These are phyloP conservation scores for Polyodon spathula DNA, from an alignment of 2,113 vertebrate genomes.

Conservation along the genomic window DNA sequence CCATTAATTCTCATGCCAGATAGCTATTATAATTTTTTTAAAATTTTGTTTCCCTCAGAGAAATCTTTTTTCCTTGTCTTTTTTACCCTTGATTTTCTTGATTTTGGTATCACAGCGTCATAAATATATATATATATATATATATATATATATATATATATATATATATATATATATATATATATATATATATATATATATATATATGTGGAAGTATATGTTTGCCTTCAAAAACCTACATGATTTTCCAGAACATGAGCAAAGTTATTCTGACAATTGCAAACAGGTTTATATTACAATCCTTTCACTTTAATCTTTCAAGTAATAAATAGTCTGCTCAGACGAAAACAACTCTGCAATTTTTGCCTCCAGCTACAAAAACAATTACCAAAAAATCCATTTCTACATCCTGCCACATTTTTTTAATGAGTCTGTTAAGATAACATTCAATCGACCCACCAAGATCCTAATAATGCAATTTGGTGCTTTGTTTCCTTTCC, in stretches of 20 bases:
- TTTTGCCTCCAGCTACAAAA: constrained; percentile 47
- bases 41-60: too few species aligned
- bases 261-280: background rate
- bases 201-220: too few species aligned
- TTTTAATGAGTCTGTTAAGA: constrained; percentile 53
- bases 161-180: too few species aligned
- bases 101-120: too few species aligned
- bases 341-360: constrained; percentile 31
- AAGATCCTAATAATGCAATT: constrained; percentile 22
- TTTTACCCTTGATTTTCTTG: too few species aligned
- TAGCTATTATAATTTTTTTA: too few species aligned
- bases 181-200: too few species aligned
- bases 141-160: too few species aligned
- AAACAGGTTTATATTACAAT: constrained; percentile 31
- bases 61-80: too few species aligned
- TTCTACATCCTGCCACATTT: constrained; percentile 42
- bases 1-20: too few species aligned
- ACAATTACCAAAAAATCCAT: constrained; percentile 60
- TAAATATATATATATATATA: too few species aligned
- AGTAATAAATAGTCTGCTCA: constrained; percentile 39
- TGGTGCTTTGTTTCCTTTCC: constrained; percentile 19
- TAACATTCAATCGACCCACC: constrained; percentile 40
- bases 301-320: constrained; percentile 34
- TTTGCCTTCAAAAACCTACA: too few species aligned
- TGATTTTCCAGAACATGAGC: background rate